Conservation (phyloP, 2,113 vertebrate species). For the Ailuropoda melanoleuca region DNA sequence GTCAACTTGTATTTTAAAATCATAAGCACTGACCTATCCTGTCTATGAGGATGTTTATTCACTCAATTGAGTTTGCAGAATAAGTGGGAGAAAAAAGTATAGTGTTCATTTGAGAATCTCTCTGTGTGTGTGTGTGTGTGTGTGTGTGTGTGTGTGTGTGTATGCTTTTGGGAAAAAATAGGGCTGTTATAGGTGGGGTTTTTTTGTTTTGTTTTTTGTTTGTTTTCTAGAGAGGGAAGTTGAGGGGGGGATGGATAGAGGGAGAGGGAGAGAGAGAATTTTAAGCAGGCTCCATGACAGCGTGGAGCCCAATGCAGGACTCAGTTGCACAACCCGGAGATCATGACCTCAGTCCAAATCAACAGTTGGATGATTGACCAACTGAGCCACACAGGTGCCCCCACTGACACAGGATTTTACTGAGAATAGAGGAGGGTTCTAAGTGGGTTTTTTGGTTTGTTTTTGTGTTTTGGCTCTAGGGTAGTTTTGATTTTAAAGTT, state of each 20-base stretch:
- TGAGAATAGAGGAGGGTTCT: not conserved
- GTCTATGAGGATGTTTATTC: not conserved
- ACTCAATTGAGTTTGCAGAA: not conserved
- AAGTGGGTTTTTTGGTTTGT: not conserved
- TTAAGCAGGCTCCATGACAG: not conserved
- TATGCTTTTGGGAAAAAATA: not conserved
- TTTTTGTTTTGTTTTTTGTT: not conserved
- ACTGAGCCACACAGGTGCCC: not conserved
- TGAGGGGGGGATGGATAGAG: not conserved
- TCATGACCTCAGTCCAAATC: not conserved
- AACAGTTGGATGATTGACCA: not conserved
- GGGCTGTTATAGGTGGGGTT: not conserved
- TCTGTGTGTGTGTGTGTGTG: not conserved
- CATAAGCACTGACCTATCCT: not conserved
- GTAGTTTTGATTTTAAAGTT: not conserved
- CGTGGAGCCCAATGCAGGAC: not conserved
- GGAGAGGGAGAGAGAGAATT: not conserved
- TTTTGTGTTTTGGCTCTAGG: not conserved
- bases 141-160: not conserved
- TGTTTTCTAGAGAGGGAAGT: not conserved
- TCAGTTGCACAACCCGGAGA: not conserved
- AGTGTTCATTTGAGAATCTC: not conserved
- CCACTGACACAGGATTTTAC: not conserved
- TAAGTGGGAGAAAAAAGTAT: no score
- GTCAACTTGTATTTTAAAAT: not conserved